Percentiles rank a stretch among this genome's conserved stretches.
Conservation (phyloP, 2,888 invertebrate species). For the Drosophila lacicola region DNA sequence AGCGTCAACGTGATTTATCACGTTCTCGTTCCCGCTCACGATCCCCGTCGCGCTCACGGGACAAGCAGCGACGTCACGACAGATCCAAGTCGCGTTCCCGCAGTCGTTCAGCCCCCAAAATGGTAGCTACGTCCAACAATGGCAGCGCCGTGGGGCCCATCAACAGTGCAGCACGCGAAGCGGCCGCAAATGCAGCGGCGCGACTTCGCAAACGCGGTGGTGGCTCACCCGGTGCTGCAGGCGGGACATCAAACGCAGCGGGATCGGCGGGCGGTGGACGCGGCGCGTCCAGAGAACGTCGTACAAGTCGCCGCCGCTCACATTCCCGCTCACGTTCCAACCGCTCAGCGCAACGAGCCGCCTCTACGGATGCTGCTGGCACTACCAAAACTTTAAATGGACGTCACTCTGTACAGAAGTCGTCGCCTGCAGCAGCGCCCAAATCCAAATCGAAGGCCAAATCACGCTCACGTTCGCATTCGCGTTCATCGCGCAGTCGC, state of each 20-base stretch:
- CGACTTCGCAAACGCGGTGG: conserved; percentile 80
- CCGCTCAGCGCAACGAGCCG: conserved; percentile 59
- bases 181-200: conserved; percentile 77
- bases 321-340: conserved; percentile 71
- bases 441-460: conserved; percentile 63
- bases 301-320: conserved; percentile 64
- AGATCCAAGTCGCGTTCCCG: conserved; percentile 66
- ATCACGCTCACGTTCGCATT: conserved; percentile 67
- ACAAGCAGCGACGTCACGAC: conserved; percentile 49
- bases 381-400: conserved; percentile 75
- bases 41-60: conserved; percentile 65
- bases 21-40: conserved; percentile 84
- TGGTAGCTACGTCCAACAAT: conserved; percentile 45
- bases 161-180: conserved; percentile 79
- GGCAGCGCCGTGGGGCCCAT: conserved; percentile 39
- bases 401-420: conserved; percentile 73
- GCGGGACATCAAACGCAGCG: conserved; percentile 72
- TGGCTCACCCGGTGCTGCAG: conserved; percentile 64
- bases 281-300: conserved; percentile 80
- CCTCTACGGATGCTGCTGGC: conserved; percentile 49
- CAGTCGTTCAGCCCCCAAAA: conserved; percentile 52
- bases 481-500: conserved; percentile 64
- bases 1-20: conserved; percentile 75
- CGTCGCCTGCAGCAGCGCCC: conserved; percentile 39
- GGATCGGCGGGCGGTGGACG: conserved; percentile 73